phyloP scores from a whole-genome alignment of 2,888 invertebrate species.

The Abrostola triplasia region DNA sequence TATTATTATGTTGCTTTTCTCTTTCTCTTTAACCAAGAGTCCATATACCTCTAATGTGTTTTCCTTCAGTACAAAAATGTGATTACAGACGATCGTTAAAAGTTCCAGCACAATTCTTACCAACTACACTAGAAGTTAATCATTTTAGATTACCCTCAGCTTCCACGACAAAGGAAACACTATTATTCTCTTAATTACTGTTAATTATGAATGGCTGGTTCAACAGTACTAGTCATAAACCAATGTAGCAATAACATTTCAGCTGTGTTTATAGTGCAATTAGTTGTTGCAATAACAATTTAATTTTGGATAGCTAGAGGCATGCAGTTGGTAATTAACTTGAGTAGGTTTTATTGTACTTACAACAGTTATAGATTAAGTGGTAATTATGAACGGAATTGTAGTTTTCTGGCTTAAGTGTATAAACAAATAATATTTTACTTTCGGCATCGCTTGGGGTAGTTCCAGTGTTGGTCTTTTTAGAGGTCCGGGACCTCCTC shows the following conservation, averaged over 20 bases:
- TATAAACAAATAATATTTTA: too few relatives aligned
- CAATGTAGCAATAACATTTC: conserved; percentile 34
- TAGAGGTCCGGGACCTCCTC: too few relatives aligned
- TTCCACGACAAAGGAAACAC: conserved; percentile 26
- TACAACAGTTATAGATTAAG: conserved; percentile 2
- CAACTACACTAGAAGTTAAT: background rate
- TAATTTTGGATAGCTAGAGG: conserved; percentile 17
- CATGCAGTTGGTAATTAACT: conserved; percentile 33
- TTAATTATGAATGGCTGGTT: conserved; percentile 19
- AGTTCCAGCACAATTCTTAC: too few relatives aligned
- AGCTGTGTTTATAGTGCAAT: conserved; percentile 39
- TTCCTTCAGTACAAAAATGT: too few relatives aligned
- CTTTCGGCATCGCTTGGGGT: too few relatives aligned
- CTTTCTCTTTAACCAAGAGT: too few relatives aligned
- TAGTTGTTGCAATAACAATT: conserved; percentile 43
- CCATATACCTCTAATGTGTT: too few relatives aligned
- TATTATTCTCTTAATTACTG: conserved; percentile 28
- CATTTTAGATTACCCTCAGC: background rate
- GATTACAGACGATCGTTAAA: too few relatives aligned
- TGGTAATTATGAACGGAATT: conserved; percentile 2
- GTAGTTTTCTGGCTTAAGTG: too few relatives aligned
- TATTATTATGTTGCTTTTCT: too few relatives aligned
- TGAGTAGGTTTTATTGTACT: conserved; percentile 26
- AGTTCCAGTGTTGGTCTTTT: too few relatives aligned
- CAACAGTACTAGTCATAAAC: conserved; percentile 30